These are phyloP conservation scores for Myopa tessellatipennis DNA, from an alignment of 2,888 invertebrate genomes.

Conservation along the genomic window DNA sequence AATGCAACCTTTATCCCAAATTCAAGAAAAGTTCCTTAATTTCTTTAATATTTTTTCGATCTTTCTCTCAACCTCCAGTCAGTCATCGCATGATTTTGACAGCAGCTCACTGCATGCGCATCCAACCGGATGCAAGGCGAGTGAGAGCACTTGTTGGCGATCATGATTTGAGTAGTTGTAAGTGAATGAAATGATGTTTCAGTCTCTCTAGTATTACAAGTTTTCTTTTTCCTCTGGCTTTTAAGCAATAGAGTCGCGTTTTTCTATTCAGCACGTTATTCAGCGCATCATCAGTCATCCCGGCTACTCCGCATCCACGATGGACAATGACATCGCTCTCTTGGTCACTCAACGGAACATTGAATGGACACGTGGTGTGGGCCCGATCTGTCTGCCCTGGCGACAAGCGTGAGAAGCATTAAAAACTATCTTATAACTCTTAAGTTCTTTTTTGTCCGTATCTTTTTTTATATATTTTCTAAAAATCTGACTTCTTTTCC, in stretches of 20 bases:
- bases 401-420: conserved; percentile 55
- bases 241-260: conserved; percentile 55
- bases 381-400: conserved; percentile 74
- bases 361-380: conserved; percentile 70
- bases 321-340: conserved; percentile 71
- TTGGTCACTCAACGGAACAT: conserved; percentile 67
- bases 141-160: conserved; percentile 70
- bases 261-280: conserved; percentile 65
- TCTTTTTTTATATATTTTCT: neutral
- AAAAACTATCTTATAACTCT: neutral
- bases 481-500: neutral
- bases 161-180: conserved; percentile 68
- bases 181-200: conserved; percentile 46
- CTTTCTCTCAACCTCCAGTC: conserved; percentile 50
- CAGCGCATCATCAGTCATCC: conserved; percentile 57
- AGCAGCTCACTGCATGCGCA: conserved; percentile 70
- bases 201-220: too few relatives aligned
- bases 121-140: conserved; percentile 50
- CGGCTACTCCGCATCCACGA: conserved; percentile 45
- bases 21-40: conserved; percentile 41
- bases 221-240: neutral
- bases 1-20: neutral
- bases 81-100: conserved; percentile 67
- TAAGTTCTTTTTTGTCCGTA: neutral
- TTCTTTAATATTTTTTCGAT: neutral